Evolutionary conservation across 2,797 vertebrate genomes (phyloP).

Genomic region (Sebastes iracundus): DNA sequence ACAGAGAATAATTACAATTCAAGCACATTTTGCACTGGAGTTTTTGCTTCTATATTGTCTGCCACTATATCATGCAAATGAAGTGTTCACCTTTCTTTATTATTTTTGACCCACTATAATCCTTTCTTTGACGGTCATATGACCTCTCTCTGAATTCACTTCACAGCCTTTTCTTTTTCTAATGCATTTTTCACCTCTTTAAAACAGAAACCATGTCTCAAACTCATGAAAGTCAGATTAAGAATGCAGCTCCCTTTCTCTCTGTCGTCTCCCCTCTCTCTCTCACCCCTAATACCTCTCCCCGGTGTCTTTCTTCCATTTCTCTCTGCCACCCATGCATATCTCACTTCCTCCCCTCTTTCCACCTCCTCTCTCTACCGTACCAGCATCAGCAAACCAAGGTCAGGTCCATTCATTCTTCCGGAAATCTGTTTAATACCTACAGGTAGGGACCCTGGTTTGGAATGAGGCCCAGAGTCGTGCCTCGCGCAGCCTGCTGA

Average conservation of each 20-base stretch:
- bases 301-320: not conserved
- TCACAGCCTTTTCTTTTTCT: not conserved
- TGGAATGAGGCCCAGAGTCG: constrained; percentile 66
- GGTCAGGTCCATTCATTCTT: constrained; percentile 60
- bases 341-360: constrained; percentile 13
- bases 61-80: not conserved
- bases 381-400: constrained; percentile 52
- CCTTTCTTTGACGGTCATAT: not conserved
- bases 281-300: not conserved
- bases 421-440: constrained; percentile 63
- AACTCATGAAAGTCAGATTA: constrained; percentile 39
- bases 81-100: not conserved
- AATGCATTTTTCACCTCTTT: not conserved
- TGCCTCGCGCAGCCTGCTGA: constrained; percentile 45
- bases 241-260: not conserved
- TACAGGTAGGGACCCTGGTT: constrained; percentile 47
- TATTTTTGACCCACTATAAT: not conserved
- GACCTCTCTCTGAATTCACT: not conserved
- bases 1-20: not conserved
- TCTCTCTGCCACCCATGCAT: constrained; percentile 25
- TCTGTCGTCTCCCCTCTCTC: not conserved
- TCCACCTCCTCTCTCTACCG: constrained; percentile 9
- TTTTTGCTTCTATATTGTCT: not conserved
- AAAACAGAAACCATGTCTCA: constrained; percentile 12
- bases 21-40: not conserved